Base-by-base conservation (phyloP, 2,113 vertebrate species). In the Capreolus pygargus region DNA sequence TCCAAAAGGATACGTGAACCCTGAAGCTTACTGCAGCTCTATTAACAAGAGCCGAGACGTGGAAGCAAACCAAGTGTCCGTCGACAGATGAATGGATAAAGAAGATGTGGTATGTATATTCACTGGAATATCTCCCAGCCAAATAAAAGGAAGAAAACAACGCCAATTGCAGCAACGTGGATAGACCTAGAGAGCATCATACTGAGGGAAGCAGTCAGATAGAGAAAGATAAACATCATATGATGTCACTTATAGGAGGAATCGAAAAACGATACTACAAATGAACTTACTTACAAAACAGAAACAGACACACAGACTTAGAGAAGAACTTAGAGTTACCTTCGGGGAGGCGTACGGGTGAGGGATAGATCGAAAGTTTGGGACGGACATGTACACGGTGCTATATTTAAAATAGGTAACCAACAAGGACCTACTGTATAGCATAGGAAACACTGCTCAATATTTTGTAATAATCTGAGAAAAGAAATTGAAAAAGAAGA, bases 21-120 rank as follows among this genome's bases (percentile, higher is more conserved):
- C 21, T 43, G 70, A 43, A 4, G 36, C 5, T 43, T 39, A 43
- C 10, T 13, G 70, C 13, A 25, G 21, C 12, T 25, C 70, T 43
- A 11, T 25, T 43, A 39, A 13, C 5, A 6, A 21, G 0, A 6
- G 10, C 36, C 36, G 3, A 39, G 67, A 74, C 36, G 3, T 0
- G 36, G 21, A 6, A 25, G 11, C 36, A 43, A 13, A 6, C 36
- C 7, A 12, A 13, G 2, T 25, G 70, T 14, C 21, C 36, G 13
- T 13, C 0, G 9, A 39, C 67, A 39, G 67, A 39, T 1, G 70
- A 25, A 23, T 7, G 70, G 11, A 5, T 3, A 25, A 7, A 74
- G 67, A 39, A 13, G 11, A 14, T 0, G 1, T 43, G 5, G 10
- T 13, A 23, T 3, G 10, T 74, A 14, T 7, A 25, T 0, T 13